Base-by-base conservation (phyloP, 2,797 vertebrate genomes). In the Danionella dracula region DNA sequence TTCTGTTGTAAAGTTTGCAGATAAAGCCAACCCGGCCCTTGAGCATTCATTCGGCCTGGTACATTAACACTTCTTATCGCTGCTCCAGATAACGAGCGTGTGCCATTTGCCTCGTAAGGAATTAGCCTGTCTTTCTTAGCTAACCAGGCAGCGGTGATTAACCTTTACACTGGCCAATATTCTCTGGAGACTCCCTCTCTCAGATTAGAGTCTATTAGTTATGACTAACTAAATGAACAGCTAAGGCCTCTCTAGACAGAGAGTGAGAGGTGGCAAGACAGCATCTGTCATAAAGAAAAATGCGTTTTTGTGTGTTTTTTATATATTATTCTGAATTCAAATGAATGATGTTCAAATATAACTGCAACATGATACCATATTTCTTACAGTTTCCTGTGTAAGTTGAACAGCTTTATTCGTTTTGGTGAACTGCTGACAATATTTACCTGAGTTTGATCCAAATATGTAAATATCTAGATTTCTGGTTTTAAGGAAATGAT, bases 141-240 rank as follows among this genome's bases (percentile, higher is more conserved):
- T 94, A 96, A 94, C 94, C 92, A 96, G 94, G 93, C 94, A 84
- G 93, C 93, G 93, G 93, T 96, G 96, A 99, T 98, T 99, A 99
- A 99, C 96, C 96, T 95, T 96, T 93, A 96, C 94, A 95, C 96
- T 96, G 95, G 95, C 96, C 96, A 96, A 98, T 99, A 99, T 98
- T 97, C 95, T 96, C 95, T 83, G 93, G 93, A 95, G 95, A 95
- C 93, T 96, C 91, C 92, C 84, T 92, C 90, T 89, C 79, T 90
- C 90, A 96, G 96, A 99, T 99, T 99, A 98, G 94, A 94, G 88
- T 92, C 96, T 94, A 94, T 98, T 98, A 98, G 94, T 98, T 98
- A 97, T 95, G 94, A 97, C 93, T 94, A 97, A 97, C 94, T 97
- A 97, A 98, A 98, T 98, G 93, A 98, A 96, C 93, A 92, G 92